Percentiles rank a stretch among this genome's conserved stretches.
phyloP scores from a whole-genome alignment of 2,888 invertebrate genomes.

The Spisula solida region DNA sequence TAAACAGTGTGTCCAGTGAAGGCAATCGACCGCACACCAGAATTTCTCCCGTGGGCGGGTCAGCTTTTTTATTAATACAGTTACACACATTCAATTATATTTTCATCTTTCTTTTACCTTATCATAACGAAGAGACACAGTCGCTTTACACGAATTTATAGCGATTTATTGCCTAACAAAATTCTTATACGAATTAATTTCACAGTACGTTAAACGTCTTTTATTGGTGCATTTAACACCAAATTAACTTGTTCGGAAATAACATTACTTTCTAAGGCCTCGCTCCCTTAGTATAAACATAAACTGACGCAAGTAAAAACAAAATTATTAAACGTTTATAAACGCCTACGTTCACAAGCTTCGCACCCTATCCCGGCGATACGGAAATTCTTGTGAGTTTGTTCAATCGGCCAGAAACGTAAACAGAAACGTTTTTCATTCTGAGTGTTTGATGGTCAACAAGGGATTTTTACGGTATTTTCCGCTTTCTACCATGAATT shows the following conservation, averaged over 20 bases:
- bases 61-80: conserved; percentile 4
- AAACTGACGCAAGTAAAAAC: conserved; percentile 21
- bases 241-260: conserved; percentile 50
- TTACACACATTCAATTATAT: conserved; percentile 26
- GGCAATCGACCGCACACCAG: background rate
- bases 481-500: conserved; percentile 32
- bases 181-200: conserved; percentile 32
- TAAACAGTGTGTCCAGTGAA: conserved; percentile 27
- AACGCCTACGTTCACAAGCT: background rate
- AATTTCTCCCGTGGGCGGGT: conserved; percentile 13
- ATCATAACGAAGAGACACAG: background rate
- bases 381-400: background rate
- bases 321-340: background rate
- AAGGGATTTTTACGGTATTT: conserved; percentile 29
- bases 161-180: conserved; percentile 26
- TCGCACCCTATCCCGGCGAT: conserved; percentile 5
- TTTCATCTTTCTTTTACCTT: conserved; percentile 4
- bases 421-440: conserved; percentile 13
- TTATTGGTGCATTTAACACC: conserved; percentile 52
- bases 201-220: conserved; percentile 44
- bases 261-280: background rate
- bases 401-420: conserved; percentile 21
- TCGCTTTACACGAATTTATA: background rate
- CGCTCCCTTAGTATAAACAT: background rate
- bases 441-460: conserved; percentile 29